Conservation (phyloP, 2,888 invertebrate species). For the Eristalinus aeneus region DNA sequence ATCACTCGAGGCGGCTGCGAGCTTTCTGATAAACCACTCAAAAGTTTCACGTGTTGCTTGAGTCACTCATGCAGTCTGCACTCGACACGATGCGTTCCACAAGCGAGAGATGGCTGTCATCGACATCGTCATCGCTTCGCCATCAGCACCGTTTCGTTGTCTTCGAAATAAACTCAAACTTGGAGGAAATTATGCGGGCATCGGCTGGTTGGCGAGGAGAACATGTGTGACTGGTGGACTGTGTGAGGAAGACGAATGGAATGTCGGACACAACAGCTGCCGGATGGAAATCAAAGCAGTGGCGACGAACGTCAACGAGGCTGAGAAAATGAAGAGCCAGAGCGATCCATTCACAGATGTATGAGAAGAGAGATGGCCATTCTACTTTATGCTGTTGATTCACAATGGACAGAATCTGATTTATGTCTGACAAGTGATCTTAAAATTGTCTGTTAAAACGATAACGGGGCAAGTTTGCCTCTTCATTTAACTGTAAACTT, state of each 20-base stretch:
- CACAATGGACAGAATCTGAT: too few species aligned
- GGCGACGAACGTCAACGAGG: not conserved
- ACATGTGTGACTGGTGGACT: conserved; percentile 37
- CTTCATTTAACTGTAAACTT: too few species aligned
- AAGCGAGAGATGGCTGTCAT: not conserved
- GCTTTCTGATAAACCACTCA: conserved; percentile 37
- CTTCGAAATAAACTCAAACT: not conserved
- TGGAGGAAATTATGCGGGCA: conserved; percentile 21
- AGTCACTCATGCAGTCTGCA: not conserved
- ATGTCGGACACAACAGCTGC: not conserved
- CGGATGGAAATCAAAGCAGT: not conserved
- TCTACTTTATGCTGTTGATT: too few species aligned
- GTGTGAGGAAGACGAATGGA: conserved; percentile 1
- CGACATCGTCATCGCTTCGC: too few species aligned
- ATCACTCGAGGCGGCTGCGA: not conserved
- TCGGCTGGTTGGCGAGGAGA: not conserved
- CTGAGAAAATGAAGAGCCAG: not conserved
- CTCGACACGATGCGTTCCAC: conserved; percentile 16
- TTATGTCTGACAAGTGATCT: too few species aligned
- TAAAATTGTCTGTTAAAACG: too few species aligned
- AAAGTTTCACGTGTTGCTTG: conserved; percentile 63
- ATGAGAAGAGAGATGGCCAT: too few species aligned
- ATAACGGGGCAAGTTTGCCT: too few species aligned
- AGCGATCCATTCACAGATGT: too few species aligned
- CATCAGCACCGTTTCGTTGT: too few species aligned